Base-by-base conservation (phyloP, 2,797 vertebrate genomes). In the Monodelphis domestica region DNA sequence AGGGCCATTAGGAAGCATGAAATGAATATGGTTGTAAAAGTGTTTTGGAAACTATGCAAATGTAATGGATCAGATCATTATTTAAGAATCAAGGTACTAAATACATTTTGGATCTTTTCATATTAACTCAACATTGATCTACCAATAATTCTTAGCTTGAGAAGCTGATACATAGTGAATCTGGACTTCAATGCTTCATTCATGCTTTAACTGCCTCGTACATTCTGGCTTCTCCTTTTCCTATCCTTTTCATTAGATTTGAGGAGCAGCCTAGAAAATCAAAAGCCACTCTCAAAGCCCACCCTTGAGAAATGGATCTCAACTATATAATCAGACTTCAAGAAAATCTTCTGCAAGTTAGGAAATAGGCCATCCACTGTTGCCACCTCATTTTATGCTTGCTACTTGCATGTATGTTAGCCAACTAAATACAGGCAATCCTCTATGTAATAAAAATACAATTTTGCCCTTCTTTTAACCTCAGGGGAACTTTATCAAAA, bases 401-500 rank as follows among this genome's bases (percentile, higher is more conserved):
- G n/a, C 6, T 57, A 54, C 30, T 15, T n/a, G 51, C 89, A 57
- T 38, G 55, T 28, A 78, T 45, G 30, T 90, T 54, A 52, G 12
- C 92, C 53, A 90, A 24, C n/a, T 89, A 78, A 54, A 63, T 52
- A 28, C 29, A 70, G 38, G 33, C 89, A 56, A 52, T 91, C 53
- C 89, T 94, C 29, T 50, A 54, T 89, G 70, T n/a, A 93, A 57
- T 56, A 51, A 94, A 84, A 89, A 56, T 4, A 56, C 4, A 33
- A 0, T n/a, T 11, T 88, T 94, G 88, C 57, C 24, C 91, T 94
- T 56, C 90, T 89, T 94, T 89, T 12, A 90, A 93, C 30, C 17
- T 2, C 30, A 92, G 54, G 89, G 78, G 70, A 96, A 59, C 9
- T 90, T 96, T 88, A 90, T 28, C 88, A 95, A 88, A 53, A 95